Conservation (phyloP, 2,797 vertebrate genomes). For the Intellagama lesueurii region DNA sequence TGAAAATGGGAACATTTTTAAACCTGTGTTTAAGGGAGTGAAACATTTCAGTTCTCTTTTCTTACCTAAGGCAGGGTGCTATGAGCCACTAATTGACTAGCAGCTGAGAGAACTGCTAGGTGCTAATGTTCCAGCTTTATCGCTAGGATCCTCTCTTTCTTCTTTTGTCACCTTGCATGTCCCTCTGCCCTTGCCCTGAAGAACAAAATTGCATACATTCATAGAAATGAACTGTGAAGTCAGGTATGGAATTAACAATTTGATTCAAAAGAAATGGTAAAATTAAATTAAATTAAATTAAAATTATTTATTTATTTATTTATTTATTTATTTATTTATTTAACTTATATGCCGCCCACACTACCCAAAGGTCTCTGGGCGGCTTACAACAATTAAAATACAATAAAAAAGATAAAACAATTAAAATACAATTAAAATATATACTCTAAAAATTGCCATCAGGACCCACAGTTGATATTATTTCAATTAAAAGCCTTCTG, state of each 20-base stretch:
- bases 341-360: no score
- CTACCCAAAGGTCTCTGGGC: no score
- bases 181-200: not conserved
- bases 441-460: no score
- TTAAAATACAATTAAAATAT: no score
- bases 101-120: not conserved
- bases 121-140: not conserved
- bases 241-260: not conserved
- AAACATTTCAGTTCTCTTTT: constrained; percentile 34
- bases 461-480: no score
- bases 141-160: not conserved
- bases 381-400: no score
- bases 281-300: no score
- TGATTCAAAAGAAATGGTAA: not conserved
- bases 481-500: no score
- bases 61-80: constrained; percentile 1
- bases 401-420: no score
- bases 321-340: no score
- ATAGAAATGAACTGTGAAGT: not conserved
- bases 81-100: not conserved
- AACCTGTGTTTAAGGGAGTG: constrained; percentile 27
- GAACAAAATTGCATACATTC: no score
- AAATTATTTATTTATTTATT: no score
- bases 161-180: not conserved
- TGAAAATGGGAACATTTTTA: constrained; percentile 32